Base-by-base conservation (phyloP, 2,888 invertebrate species). In the Leptopterna dolabrata region DNA sequence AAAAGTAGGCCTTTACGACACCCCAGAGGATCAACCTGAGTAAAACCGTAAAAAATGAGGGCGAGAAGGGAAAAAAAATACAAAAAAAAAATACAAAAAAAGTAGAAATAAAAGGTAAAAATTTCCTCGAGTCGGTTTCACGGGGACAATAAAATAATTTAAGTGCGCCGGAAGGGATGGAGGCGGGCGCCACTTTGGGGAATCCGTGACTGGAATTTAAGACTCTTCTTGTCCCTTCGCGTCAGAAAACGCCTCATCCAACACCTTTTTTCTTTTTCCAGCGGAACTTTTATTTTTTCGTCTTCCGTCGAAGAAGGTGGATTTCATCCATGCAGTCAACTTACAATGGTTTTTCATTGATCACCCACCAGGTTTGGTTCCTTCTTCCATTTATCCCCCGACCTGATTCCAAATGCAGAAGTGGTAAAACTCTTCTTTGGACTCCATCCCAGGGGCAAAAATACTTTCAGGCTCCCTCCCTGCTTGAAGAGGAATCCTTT, bases 91-190 rank as follows among this genome's bases (percentile, higher is more conserved):
- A 76, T 4, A 11, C 36, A 11, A 27, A 78, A 45, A 30, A 30
- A 16, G 76, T n/a, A 30, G 45, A 45, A 78, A 45, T 29, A 24
- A 78, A 78, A 78, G 24, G 19, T 19, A 63, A 63, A 63, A 19
- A 4, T 27, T 24, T 14, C 43, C 36, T 30, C 43, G 29, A 81
- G 47, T 83, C 36, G 29, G 70, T 83, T 83, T 83, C 83, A 24
- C 30, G 70, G 83, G 71, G 83, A 83, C 70, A 83, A 71, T 83
- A 83, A 83, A 83, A 83, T 83, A 83, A 83, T 83, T 83, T 83
- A 83, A 83, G 70, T 27, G 24, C 1, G 47, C 1, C 16, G 55
- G 13, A 36, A 0, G 43, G 41, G 41, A 1, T 30, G 55, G 41
- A 45, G 83, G 63, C 43, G 16, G 63, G 24, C 2, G 71, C 71